Conservation (phyloP, 2,113 vertebrate genomes). For the Hipposideros armiger region DNA sequence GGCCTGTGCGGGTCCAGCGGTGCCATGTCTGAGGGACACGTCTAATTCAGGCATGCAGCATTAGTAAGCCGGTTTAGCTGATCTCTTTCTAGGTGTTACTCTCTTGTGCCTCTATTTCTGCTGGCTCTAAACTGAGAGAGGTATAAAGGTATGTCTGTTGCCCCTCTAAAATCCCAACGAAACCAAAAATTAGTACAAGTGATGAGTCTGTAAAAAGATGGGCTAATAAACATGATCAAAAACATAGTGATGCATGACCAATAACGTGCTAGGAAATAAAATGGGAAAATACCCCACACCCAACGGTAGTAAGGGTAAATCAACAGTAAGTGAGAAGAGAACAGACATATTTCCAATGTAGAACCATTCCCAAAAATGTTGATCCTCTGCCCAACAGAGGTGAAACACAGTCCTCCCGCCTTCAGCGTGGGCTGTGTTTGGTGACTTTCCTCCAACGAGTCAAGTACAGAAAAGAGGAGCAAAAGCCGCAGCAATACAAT, state of each 20-base stretch:
- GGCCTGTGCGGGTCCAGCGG: neutral
- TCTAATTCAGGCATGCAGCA: neutral
- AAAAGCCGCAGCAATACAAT: neutral
- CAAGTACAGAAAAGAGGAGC: neutral
- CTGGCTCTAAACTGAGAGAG: neutral
- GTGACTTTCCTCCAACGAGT: neutral
- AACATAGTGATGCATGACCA: neutral
- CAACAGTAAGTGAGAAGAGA: neutral
- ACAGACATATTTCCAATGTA: neutral
- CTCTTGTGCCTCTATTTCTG: neutral
- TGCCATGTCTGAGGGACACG: neutral
- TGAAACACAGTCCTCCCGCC: neutral
- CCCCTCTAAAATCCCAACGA: neutral
- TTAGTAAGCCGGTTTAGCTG: neutral
- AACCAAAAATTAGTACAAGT: neutral
- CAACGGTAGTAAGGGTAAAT: neutral
- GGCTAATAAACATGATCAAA: neutral
- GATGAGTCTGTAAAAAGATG: neutral
- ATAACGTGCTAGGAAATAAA: neutral
- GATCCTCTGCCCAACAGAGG: neutral
- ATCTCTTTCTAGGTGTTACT: neutral
- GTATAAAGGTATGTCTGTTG: neutral
- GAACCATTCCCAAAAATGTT: neutral
- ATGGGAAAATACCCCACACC: neutral
- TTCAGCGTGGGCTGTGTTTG: neutral